phyloP scores from a whole-genome alignment of 2,888 invertebrate species.

The Drosophila trichaetosa region DNA sequence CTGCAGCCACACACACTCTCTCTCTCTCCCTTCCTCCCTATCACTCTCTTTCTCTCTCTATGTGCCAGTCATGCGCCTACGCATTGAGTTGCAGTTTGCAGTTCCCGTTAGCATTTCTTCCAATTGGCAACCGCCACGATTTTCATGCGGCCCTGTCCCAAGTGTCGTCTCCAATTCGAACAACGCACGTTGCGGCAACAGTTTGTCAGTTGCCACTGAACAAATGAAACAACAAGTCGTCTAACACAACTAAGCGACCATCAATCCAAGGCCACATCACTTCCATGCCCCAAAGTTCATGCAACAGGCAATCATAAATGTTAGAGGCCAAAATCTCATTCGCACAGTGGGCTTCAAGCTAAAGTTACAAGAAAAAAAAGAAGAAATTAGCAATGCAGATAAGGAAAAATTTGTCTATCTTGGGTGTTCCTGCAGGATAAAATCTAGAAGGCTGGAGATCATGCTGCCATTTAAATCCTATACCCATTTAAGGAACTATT shows the following conservation, averaged over 20 bases:
- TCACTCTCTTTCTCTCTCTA: not conserved
- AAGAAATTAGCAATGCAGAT: not conserved
- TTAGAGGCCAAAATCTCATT: not conserved
- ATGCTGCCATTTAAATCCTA: not conserved
- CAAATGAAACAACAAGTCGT: conserved; percentile 13
- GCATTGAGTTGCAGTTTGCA: conserved; percentile 18
- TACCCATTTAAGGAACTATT: not conserved
- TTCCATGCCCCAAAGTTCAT: conserved; percentile 44
- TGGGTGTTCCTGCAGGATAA: not conserved
- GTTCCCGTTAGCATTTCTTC: conserved; percentile 15
- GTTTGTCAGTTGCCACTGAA: conserved; percentile 23
- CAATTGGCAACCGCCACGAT: conserved; percentile 3
- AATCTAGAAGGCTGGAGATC: not conserved
- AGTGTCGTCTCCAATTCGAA: conserved; percentile 71
- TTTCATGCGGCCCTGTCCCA: conserved; percentile 70
- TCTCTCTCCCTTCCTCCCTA: not conserved
- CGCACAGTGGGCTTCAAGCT: conserved; percentile 19
- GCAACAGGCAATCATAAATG: conserved; percentile 70
- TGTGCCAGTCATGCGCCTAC: conserved; percentile 52
- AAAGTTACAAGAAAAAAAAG: not conserved
- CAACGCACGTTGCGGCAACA: conserved; percentile 65
- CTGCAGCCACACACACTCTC: conserved; percentile 6
- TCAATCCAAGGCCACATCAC: conserved; percentile 15
- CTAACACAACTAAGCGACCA: not conserved
- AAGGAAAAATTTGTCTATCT: no score